Conservation (phyloP, 2,888 invertebrate genomes). For the Coleophora flavipennella region DNA sequence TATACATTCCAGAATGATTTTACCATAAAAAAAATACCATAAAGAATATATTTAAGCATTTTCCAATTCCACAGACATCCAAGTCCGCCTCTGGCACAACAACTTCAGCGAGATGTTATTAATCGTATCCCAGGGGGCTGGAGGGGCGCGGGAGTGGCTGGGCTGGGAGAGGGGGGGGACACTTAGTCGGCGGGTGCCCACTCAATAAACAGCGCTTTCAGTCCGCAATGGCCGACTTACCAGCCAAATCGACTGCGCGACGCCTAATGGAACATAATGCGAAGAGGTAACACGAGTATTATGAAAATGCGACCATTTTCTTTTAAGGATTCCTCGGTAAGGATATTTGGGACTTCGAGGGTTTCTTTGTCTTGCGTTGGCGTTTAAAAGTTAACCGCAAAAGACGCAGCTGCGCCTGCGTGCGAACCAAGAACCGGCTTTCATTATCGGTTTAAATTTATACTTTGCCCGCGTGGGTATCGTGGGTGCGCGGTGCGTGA, state of each 20-base stretch:
- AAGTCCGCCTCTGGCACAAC: conserved; percentile 31
- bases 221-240: conserved; percentile 15
- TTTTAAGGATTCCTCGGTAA: too few species aligned
- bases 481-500: too few species aligned
- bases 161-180: conserved; percentile 23
- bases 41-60: too few species aligned
- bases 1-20: too few species aligned
- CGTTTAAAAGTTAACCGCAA: too few species aligned
- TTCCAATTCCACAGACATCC: background rate
- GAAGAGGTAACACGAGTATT: conserved; percentile 1
- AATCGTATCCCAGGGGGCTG: conserved; percentile 36
- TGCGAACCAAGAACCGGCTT: background rate
- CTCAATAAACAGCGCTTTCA: conserved; percentile 21
- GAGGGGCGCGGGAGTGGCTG: conserved; percentile 12
- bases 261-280: conserved; percentile 6
- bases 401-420: too few species aligned
- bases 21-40: too few species aligned
- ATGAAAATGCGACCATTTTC: background rate
- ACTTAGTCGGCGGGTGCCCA: conserved; percentile 30
- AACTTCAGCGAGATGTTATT: conserved; percentile 51
- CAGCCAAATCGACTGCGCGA: conserved; percentile 18
- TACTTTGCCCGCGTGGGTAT: too few species aligned
- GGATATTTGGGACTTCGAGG: background rate
- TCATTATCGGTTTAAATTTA: too few species aligned
- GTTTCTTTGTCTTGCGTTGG: background rate